Evolutionary conservation across 2,113 vertebrate species (phyloP).

Genomic region (Gopherus flavomarginatus): DNA sequence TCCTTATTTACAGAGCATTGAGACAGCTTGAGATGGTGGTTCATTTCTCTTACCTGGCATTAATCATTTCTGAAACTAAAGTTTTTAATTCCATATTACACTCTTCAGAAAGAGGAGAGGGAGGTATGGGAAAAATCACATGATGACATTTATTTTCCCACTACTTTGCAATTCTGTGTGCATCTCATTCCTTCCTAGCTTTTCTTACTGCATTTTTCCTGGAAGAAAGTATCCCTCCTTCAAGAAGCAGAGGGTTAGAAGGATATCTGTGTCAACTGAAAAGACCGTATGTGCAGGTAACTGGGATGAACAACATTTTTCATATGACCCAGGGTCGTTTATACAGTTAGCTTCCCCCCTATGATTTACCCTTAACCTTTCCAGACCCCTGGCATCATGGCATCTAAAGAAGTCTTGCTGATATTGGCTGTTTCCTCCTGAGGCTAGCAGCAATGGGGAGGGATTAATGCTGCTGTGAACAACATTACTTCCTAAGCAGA

Average conservation of each 20-base stretch:
- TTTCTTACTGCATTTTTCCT: background rate
- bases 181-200: background rate
- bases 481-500: background rate
- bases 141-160: background rate
- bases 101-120: background rate
- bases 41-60: conserved; percentile 42
- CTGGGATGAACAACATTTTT: background rate
- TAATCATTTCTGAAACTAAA: conserved; percentile 8
- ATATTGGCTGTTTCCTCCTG: background rate
- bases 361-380: background rate
- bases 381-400: background rate
- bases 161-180: background rate
- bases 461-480: background rate
- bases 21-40: conserved; percentile 7
- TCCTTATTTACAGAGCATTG: background rate
- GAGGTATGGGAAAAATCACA: background rate
- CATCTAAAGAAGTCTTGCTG: background rate
- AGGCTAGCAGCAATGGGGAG: background rate
- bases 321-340: background rate
- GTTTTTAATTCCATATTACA: background rate
- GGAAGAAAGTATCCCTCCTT: background rate
- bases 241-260: background rate
- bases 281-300: background rate
- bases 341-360: background rate
- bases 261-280: background rate